phyloP scores from a whole-genome alignment of 2,888 invertebrate species.

The Schizaphis graminum region DNA sequence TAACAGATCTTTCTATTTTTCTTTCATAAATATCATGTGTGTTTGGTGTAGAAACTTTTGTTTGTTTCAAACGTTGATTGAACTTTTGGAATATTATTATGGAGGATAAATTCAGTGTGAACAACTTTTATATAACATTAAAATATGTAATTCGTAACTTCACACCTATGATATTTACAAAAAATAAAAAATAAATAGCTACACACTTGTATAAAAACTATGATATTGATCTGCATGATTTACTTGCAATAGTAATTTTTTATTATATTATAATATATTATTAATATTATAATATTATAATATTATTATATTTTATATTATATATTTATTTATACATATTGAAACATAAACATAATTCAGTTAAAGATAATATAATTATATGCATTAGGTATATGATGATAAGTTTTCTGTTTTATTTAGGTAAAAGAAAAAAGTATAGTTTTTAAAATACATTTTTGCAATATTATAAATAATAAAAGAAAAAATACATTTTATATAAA shows the following conservation, averaged over 20 bases:
- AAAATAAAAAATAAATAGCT: background rate
- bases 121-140: background rate
- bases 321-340: background rate
- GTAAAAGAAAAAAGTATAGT: background rate
- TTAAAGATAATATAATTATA: background rate
- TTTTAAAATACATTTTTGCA: background rate
- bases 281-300: too few relatives aligned
- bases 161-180: background rate
- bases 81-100: slow-evolving; percentile 26
- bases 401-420: background rate
- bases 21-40: background rate
- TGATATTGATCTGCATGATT: background rate
- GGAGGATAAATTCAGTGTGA: background rate
- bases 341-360: background rate
- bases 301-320: too few relatives aligned
- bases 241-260: background rate
- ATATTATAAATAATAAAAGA: background rate
- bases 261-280: too few relatives aligned
- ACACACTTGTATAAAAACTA: background rate
- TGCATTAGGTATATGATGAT: background rate
- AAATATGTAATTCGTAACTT: background rate
- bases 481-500: too few relatives aligned
- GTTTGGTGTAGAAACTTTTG: slow-evolving; percentile 3
- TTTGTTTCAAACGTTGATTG: background rate
- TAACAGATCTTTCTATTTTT: background rate